A percentile compares a stretch with the other conserved stretches of the same genome.
Conservation (phyloP, 2,888 invertebrate species). For the Acronicta alni region DNA sequence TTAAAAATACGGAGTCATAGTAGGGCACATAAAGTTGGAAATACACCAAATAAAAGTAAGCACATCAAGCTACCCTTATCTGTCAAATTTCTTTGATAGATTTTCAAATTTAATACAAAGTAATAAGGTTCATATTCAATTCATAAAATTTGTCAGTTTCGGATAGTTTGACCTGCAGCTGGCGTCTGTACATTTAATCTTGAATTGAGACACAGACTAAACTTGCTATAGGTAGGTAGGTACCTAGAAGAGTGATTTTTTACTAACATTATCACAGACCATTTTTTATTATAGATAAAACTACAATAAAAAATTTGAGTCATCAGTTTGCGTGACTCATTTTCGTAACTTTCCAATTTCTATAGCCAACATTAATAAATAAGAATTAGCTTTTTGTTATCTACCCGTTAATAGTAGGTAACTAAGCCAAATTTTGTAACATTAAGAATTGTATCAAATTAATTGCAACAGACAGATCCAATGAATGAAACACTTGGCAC, state of each 20-base stretch:
- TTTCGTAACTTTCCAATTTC: constrained; percentile 43
- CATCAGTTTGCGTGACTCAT: constrained; percentile 40
- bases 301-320: constrained; percentile 33
- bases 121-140: no score
- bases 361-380: constrained; percentile 9
- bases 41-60: no score
- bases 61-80: no score
- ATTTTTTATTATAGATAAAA: constrained; percentile 31
- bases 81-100: no score
- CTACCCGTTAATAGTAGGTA: no score
- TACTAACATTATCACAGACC: constrained; percentile 12
- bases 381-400: background rate
- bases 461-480: constrained; percentile 21
- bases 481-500: constrained; percentile 22
- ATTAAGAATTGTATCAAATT: background rate
- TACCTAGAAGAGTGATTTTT: constrained; percentile 8
- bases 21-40: no score
- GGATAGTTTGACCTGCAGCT: no score
- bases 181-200: no score
- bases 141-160: no score
- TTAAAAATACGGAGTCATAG: no score
- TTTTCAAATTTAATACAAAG: no score
- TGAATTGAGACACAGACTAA: background rate
- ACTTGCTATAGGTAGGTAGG: constrained; percentile 8
- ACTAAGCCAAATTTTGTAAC: background rate